Evolutionary conservation across 2,797 vertebrate genomes (phyloP).

Genomic region (Anguilla obscura): DNA sequence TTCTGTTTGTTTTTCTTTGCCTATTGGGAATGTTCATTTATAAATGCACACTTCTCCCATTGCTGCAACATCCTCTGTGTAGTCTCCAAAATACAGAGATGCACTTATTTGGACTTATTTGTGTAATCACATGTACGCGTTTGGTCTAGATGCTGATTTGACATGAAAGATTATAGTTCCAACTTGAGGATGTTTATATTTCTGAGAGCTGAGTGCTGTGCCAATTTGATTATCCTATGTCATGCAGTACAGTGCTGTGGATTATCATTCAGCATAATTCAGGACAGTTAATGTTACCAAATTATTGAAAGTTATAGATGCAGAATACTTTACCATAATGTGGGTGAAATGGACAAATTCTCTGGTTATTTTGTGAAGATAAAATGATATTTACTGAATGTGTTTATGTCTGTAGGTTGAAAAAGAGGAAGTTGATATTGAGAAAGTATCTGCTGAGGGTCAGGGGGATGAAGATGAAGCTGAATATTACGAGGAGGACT

Average conservation of each 20-base stretch:
- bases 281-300: neutral
- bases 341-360: neutral
- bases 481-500: conserved; percentile 85
- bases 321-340: neutral
- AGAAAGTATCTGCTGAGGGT: conserved; percentile 46
- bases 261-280: neutral
- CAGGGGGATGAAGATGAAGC: conserved; percentile 54
- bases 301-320: neutral
- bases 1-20: neutral
- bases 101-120: neutral
- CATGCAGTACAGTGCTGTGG: neutral
- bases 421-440: conserved; percentile 51
- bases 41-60: neutral
- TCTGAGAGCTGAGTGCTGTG: neutral
- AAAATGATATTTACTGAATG: neutral
- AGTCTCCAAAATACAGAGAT: neutral
- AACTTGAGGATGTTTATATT: neutral
- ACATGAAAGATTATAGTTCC: neutral
- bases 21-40: neutral
- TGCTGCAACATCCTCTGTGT: neutral
- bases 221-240: neutral
- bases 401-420: conserved; percentile 61
- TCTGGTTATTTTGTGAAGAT: neutral
- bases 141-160: neutral
- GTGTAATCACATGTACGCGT: neutral